Base-by-base conservation (phyloP, 2,797 vertebrate genomes). In the Microhierax caerulescens region DNA sequence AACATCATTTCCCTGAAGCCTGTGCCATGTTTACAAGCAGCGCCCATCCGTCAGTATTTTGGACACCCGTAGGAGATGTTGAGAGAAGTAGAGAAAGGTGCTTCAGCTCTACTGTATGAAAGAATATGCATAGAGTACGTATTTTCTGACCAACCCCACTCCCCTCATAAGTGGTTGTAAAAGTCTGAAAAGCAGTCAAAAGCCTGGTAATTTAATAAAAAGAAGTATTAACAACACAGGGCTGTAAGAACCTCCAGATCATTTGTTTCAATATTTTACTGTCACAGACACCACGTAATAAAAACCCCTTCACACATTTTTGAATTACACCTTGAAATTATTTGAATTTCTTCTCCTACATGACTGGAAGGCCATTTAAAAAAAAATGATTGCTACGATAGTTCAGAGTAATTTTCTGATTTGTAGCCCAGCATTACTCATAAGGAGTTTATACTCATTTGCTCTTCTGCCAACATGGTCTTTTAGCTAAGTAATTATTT, bases 401-500 rank as follows among this genome's bases (percentile, higher is more conserved):
- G 83, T 69, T 93, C 83, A 79, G 72, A 91, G 51, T 76, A 1
- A 53, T 95, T 70, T 87, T 76, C 69, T 89, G 78, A 90, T 94
- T 90, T 89, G 90, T 56, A 93, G 80, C 10, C 54, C 28, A 79
- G 59, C 69, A 60, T 89, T 85, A 94, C 82, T 96, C 74, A 92
- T 15, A 11, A 41, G 1, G 6, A 90, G 63, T 88, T 96, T 81
- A 86, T 59, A 59, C 6, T 84, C 79, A 81, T 93, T 86, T 85
- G 88, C 88, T 92, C 61, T 88, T 91, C 90, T 51, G 75, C 90
- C 78, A 97, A 80, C 41, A 45, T 3, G 23, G 53, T 83, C 82
- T 93, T 94, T 90, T 48, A 95, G 59, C n/a, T 43, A 95, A 96
- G 79, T 75, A 88, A 97, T 95, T 94, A 64, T 90, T 93, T 93